These are phyloP conservation scores for Megastigmus dorsalis DNA, from an alignment of 2,888 invertebrate genomes.

Conservation along the genomic window DNA sequence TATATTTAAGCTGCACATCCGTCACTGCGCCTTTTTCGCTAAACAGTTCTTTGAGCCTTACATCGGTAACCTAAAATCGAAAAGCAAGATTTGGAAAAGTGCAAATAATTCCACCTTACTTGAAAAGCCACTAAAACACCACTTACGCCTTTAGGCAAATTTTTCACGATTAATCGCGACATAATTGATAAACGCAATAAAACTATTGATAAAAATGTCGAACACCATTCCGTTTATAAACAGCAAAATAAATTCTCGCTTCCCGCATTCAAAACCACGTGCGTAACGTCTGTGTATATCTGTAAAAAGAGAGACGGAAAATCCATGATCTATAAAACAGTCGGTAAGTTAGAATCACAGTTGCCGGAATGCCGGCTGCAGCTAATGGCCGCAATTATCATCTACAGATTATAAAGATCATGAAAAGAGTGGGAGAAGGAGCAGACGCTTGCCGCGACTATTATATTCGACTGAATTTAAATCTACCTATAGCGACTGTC, in stretches of 20 bases:
- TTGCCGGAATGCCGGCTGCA: too few relatives aligned
- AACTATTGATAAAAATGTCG: neutral
- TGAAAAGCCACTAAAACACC: neutral
- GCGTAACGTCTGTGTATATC: too few relatives aligned
- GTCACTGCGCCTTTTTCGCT: constrained; percentile 81
- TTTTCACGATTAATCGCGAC: constrained; percentile 93
- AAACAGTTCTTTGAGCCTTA: constrained; percentile 85
- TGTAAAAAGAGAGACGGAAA: too few relatives aligned
- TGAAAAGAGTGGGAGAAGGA: too few relatives aligned
- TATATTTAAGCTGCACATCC: constrained; percentile 95
- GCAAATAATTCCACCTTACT: neutral
- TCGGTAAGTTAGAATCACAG: too few relatives aligned
- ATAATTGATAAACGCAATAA: constrained; percentile 65
- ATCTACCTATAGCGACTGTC: too few relatives aligned
- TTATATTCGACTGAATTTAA: too few relatives aligned
- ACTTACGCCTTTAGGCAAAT: constrained; percentile 90
- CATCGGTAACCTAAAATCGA: constrained; percentile 83
- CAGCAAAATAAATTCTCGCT: constrained; percentile 18
- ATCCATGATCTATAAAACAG: too few relatives aligned
- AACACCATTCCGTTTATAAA: constrained; percentile 22
- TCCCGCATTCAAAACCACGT: constrained; percentile 26
- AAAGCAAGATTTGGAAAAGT: constrained; percentile 23
- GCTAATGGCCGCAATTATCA: too few relatives aligned
- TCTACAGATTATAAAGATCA: too few relatives aligned
- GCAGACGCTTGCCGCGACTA: too few relatives aligned